phyloP scores from a whole-genome alignment of 2,888 invertebrate genomes.

The Yponomeuta malinellus region DNA sequence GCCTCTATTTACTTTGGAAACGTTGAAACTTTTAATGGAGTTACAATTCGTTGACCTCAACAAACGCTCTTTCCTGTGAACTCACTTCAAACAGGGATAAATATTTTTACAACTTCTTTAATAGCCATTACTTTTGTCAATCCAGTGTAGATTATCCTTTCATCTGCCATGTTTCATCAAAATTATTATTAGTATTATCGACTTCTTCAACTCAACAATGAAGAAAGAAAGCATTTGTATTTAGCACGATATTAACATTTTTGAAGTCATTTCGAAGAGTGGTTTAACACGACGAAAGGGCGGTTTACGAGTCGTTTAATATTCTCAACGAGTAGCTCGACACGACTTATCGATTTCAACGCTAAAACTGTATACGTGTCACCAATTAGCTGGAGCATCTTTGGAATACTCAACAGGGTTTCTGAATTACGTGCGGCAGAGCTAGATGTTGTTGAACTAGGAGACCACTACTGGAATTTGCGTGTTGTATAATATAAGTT shows the following conservation, averaged over 20 bases:
- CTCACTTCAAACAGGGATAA: background rate
- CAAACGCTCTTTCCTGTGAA: constrained; percentile 25
- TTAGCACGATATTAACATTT: background rate
- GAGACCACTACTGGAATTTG: too few species aligned
- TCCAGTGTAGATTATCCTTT: background rate
- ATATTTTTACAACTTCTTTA: background rate
- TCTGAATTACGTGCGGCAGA: background rate
- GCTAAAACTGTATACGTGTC: constrained; percentile 49
- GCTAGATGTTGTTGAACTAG: background rate
- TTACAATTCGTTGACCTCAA: constrained; percentile 62
- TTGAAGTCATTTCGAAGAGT: background rate
- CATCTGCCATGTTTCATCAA: background rate
- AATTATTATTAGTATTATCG: background rate
- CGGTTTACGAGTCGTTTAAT: constrained; percentile 29
- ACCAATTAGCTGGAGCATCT: constrained; percentile 44
- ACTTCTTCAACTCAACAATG: too few species aligned
- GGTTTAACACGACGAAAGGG: background rate
- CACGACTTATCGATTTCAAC: constrained; percentile 53
- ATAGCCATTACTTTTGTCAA: background rate
- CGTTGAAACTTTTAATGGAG: constrained; percentile 71
- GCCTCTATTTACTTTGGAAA: constrained; percentile 61
- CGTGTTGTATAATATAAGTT: too few species aligned
- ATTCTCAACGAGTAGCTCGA: constrained; percentile 44
- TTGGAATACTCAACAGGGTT: constrained; percentile 29
- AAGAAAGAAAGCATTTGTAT: background rate